Evolutionary conservation across 2,113 vertebrate species (phyloP).

Genomic region (Gallinago undulata): DNA sequence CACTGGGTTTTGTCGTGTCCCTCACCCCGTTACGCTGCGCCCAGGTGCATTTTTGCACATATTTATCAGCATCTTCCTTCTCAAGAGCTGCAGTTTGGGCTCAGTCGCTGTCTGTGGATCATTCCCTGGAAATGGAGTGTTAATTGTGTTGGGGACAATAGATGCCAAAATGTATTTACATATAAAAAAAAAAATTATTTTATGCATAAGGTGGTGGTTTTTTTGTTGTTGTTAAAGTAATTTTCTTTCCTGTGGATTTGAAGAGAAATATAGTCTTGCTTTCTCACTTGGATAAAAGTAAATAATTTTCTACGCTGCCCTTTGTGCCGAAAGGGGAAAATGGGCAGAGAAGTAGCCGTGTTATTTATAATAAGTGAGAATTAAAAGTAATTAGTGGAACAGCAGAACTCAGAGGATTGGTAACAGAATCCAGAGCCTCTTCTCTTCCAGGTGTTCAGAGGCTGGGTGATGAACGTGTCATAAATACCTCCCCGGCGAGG

Average conservation of each 20-base stretch:
- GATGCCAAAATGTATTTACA: background rate
- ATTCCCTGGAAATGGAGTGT: background rate
- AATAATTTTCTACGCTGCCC: background rate
- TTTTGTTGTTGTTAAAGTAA: background rate
- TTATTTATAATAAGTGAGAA: background rate
- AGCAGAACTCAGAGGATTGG: background rate
- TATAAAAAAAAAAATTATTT: constrained; percentile 6
- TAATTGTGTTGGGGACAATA: background rate
- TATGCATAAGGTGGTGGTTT: background rate
- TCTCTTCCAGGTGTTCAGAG: constrained; percentile 46
- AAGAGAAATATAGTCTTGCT: background rate
- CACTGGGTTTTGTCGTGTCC: background rate
- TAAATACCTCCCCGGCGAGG: constrained; percentile 49
- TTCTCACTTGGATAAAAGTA: background rate
- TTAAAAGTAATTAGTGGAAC: constrained; percentile 31
- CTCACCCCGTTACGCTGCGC: background rate
- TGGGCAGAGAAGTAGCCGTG: background rate
- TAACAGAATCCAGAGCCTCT: constrained; percentile 46
- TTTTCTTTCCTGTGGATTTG: background rate
- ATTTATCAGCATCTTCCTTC: background rate
- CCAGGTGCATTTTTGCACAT: background rate
- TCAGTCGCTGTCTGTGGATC: background rate
- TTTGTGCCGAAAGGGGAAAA: background rate
- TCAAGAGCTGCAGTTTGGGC: background rate
- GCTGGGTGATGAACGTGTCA: constrained; percentile 28